Evolutionary conservation across 2,888 invertebrate species (phyloP).

Genomic region (Tachina lurida): DNA sequence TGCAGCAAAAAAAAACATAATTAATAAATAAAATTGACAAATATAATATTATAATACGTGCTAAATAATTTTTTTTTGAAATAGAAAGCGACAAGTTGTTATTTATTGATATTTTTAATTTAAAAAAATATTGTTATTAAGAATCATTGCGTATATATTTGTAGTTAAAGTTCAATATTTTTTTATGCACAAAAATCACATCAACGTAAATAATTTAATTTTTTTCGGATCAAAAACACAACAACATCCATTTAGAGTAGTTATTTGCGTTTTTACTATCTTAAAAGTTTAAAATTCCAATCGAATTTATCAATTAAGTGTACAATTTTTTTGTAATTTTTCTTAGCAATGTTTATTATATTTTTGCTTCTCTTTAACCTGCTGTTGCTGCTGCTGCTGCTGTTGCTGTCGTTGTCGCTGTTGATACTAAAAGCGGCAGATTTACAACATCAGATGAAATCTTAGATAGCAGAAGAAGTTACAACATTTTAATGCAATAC

Average conservation of each 20-base stretch:
- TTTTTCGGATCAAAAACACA: constrained; percentile 22
- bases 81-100: too few relatives aligned
- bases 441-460: constrained; percentile 72
- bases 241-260: constrained; percentile 63
- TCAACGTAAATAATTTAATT: too few relatives aligned
- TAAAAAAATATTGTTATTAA: too few relatives aligned
- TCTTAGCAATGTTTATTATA: constrained; percentile 41
- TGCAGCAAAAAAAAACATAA: too few relatives aligned
- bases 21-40: too few relatives aligned
- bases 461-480: constrained; percentile 68
- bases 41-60: too few relatives aligned
- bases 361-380: constrained; percentile 10
- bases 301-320: constrained; percentile 74
- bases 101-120: too few relatives aligned
- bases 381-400: constrained; percentile 42
- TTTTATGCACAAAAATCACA: too few relatives aligned
- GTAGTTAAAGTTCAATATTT: too few relatives aligned
- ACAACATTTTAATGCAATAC: constrained; percentile 68
- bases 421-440: constrained; percentile 68
- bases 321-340: constrained; percentile 69
- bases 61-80: too few relatives aligned
- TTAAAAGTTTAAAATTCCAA: constrained; percentile 72
- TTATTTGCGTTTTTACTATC: constrained; percentile 73
- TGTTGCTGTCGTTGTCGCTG: constrained; percentile 48
- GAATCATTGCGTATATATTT: too few relatives aligned